Base-by-base conservation (phyloP, 2,797 vertebrate species). In the Danionella dracula region DNA sequence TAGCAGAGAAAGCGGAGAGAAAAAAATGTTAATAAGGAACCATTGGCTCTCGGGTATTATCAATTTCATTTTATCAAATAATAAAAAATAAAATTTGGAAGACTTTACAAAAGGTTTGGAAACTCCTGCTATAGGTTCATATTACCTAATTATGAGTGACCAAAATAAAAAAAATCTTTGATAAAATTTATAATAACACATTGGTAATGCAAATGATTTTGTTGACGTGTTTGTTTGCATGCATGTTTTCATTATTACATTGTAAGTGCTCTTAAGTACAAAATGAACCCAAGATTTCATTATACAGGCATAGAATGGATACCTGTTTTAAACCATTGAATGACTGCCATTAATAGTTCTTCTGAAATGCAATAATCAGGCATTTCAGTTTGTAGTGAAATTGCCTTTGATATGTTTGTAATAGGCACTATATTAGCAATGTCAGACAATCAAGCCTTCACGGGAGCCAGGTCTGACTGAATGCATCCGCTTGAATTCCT, bases 401-500 rank as follows among this genome's bases (percentile, higher is more conserved):
- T 70, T 56, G 62, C 57, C 61, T 74, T 56, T 60, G 60, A 57
- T 66, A 50, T 63, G 62, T 71, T 74, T 66, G 62, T 51, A 63
- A 62, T 34, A 29, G 62, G 42, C 56, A 51, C 41, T 50, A 59
- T 53, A 60, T 65, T 70, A 46, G 46, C 66, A 65, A 64, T 53
- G 51, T 38, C 34, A 60, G 19, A 64, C 57, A 66, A 50, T 60
- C 54, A 35, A 60, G 41, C 46, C 51, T 54, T 66, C 10, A 20
- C 8, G 8, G 41, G 41, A 66, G 63, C 63, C 59, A 44, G 68
- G 60, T 64, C 42, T 41, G 48, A 56, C 54, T 59, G 32, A 57
- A 68, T 42, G 23, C 53, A 54, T 56, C 21, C 12, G 40, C 51
- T 66, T 66, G 55, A 31, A 38, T 45, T 48, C 50, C 31, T 17